Base-by-base conservation (phyloP, 2,113 vertebrate species). In the Galemys pyrenaicus region DNA sequence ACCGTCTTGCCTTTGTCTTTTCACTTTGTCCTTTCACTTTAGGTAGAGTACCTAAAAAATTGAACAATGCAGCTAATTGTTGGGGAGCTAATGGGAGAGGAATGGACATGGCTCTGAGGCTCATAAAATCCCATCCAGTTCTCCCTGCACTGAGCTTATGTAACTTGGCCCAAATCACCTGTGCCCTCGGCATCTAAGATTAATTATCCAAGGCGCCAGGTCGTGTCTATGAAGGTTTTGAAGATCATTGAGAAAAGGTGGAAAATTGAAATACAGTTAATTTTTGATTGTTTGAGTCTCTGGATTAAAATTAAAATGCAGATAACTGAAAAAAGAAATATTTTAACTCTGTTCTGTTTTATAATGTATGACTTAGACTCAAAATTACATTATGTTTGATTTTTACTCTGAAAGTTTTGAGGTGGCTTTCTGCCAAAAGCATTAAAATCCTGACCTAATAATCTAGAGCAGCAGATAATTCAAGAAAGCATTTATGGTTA, bases 381-480 rank as follows among this genome's bases (percentile, higher is more conserved):
- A 84, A 77, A 95, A 91, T 77, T 91, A 84, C 17, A 62, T 92
- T 92, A 39, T 74, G 62, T 74, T 95, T 93, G 39, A 68, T 70
- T 95, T 96, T 87, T 91, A 71, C 83, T 94, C 73, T 65, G 62
- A 78, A 75, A 68, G 37, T 83, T 96, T 94, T 91, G 74, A 83
- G 80, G 87, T 79, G 75, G 81, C 89, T 94, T 87, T 81, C 79
- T 26, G 54, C 60, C 89, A 44, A 91, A 95, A 91, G 4, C 46
- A 93, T 89, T 89, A 77, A 87, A 84, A 82, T 92, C 92, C 75
- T 77, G 46, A 92, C 37, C 39, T 77, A 90, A 85, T 64, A 62
- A 85, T 91, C n/a, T 91, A 73, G 94, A 93, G 68, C 13, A 92
- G 62, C 46, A 96, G 44, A 79, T 91, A 96, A 78, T 71, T 93